Evolutionary conservation across 2,888 invertebrate genomes (phyloP).

Genomic region (Drosophila mulleri): DNA sequence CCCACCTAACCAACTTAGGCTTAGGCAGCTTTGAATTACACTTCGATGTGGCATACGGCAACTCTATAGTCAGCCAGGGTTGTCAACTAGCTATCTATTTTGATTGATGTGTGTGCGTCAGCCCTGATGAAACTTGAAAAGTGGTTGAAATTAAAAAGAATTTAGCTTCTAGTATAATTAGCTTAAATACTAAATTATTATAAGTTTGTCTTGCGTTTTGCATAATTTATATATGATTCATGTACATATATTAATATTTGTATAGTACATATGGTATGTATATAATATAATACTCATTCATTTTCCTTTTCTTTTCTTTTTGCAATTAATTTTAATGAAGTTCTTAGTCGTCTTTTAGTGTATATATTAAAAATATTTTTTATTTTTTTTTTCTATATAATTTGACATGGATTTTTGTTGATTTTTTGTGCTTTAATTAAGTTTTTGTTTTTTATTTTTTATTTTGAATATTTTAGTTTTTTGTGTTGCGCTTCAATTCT

Average conservation of each 20-base stretch:
- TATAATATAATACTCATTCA: conserved; percentile 47
- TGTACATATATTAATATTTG: conserved; percentile 35
- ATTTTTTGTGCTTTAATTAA: conserved; percentile 53
- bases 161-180: conserved; percentile 18
- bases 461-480: conserved; percentile 5
- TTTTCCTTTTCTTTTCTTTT: conserved; percentile 12
- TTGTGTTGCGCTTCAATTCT: conserved; percentile 20
- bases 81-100: conserved; percentile 21
- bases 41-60: conserved; percentile 60
- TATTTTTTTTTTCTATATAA: conserved; percentile 42
- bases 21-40: conserved; percentile 42
- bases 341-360: conserved; percentile 54
- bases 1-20: conserved; percentile 12
- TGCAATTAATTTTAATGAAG: conserved; percentile 33
- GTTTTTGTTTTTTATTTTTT: conserved; percentile 12
- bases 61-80: conserved; percentile 27
- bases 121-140: conserved; percentile 39
- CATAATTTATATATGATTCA: conserved; percentile 26
- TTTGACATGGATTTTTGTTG: conserved; percentile 71
- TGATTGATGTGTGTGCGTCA: conserved; percentile 47
- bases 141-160: conserved; percentile 17
- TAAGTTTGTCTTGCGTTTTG: background rate
- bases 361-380: conserved; percentile 71
- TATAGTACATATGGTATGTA: conserved; percentile 22
- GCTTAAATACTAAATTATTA: conserved; percentile 55